Conservation (phyloP, 2,113 vertebrate species). For the Hoplias malabaricus region DNA sequence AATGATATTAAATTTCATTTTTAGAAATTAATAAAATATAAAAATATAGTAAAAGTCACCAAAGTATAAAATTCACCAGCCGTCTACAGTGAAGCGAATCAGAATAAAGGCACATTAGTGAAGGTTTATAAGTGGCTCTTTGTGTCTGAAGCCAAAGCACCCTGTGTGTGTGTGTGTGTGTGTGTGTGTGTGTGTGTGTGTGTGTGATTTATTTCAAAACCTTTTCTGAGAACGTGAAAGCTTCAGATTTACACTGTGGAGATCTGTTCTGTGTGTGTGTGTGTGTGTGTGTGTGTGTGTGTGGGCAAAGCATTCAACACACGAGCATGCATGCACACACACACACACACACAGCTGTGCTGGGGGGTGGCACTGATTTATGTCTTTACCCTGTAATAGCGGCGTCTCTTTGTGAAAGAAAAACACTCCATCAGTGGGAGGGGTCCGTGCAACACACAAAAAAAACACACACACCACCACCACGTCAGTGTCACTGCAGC, state of each 20-base stretch:
- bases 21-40: too few relatives aligned
- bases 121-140: neutral
- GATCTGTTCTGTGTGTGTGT: neutral
- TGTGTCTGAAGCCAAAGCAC: neutral
- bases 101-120: neutral
- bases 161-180: too few relatives aligned
- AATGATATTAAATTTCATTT: too few relatives aligned
- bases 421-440: neutral
- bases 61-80: too few relatives aligned
- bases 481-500: too few relatives aligned
- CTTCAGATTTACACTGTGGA: neutral
- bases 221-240: neutral
- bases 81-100: neutral
- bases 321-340: neutral
- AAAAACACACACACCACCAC: neutral
- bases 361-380: neutral
- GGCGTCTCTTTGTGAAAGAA: neutral
- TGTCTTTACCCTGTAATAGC: neutral
- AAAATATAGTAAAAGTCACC: neutral
- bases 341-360: neutral
- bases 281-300: neutral
- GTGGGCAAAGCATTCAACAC: too few relatives aligned
- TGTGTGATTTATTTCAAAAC: constrained; percentile 7
- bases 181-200: too few relatives aligned
- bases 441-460: neutral